phyloP scores from a whole-genome alignment of 2,113 vertebrate genomes.

The Henicopernis longicauda region DNA sequence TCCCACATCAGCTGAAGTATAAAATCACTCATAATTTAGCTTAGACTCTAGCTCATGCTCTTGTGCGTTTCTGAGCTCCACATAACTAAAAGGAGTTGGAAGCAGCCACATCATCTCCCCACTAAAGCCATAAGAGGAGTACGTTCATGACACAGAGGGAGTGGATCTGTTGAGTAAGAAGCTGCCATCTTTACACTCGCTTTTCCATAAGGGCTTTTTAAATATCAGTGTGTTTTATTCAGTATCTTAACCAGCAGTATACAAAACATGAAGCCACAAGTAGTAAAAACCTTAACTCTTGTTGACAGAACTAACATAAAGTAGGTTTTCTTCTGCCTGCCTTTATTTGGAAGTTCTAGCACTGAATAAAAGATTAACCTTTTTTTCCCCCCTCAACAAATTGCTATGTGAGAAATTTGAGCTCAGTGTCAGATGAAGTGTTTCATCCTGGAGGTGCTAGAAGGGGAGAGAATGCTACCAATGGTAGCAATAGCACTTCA shows the following conservation, averaged over 20 bases:
- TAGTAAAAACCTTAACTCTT: background rate
- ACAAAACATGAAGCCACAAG: background rate
- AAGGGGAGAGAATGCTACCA: background rate
- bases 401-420: background rate
- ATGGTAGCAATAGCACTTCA: background rate
- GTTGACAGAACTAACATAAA: background rate
- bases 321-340: background rate
- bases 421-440: background rate
- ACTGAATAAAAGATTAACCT: background rate
- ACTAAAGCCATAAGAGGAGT: background rate
- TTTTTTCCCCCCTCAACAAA: background rate
- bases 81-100: background rate
- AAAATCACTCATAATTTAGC: background rate
- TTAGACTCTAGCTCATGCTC: background rate
- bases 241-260: background rate
- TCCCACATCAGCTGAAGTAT: background rate
- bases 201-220: background rate
- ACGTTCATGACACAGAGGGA: rapidly evolving
- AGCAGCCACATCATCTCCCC: background rate
- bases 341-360: background rate
- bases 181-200: background rate
- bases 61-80: background rate
- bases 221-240: background rate
- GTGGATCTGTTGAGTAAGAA: background rate
- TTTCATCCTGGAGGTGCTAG: background rate